Conservation (phyloP, 2,113 vertebrate species). For the Pholis gunnellus region DNA sequence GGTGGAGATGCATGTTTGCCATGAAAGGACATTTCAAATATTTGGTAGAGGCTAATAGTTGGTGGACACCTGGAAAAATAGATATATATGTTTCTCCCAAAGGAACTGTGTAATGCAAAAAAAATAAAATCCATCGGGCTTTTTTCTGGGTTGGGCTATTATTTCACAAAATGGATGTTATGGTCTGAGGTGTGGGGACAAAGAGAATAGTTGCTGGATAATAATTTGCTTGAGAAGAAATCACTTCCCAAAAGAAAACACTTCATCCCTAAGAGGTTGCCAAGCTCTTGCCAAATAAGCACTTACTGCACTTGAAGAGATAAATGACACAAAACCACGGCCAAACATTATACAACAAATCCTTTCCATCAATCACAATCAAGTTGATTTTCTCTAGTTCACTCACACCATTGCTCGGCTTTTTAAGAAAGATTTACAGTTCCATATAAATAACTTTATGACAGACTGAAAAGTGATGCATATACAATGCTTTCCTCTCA, state of each 20-base stretch:
- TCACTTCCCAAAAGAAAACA: slow-evolving; percentile 68
- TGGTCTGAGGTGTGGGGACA: background rate
- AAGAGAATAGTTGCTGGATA: slow-evolving; percentile 30
- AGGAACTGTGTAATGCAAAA: background rate
- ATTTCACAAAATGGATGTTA: background rate
- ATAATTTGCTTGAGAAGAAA: slow-evolving; percentile 54
- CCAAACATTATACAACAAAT: slow-evolving; percentile 71
- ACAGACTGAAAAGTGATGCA: slow-evolving; percentile 39
- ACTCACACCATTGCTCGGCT: slow-evolving; percentile 20
- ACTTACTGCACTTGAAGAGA: slow-evolving; percentile 74
- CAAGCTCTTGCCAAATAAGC: slow-evolving; percentile 79
- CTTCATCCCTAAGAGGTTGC: slow-evolving; percentile 65
- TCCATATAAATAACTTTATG: slow-evolving; percentile 18
- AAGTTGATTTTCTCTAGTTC: slow-evolving; percentile 56
- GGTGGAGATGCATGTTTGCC: background rate
- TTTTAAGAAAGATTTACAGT: slow-evolving; percentile 51
- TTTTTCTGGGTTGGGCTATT: background rate
- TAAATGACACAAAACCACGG: slow-evolving; percentile 65
- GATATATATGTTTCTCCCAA: background rate
- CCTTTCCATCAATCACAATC: slow-evolving; percentile 64
- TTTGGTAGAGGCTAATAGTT: background rate
- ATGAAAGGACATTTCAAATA: background rate
- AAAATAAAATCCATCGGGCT: background rate
- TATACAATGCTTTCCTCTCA: slow-evolving; percentile 15
- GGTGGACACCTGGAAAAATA: background rate